phyloP scores from a whole-genome alignment of 2,113 vertebrate genomes.

The Aspiorhynchus laticeps region DNA sequence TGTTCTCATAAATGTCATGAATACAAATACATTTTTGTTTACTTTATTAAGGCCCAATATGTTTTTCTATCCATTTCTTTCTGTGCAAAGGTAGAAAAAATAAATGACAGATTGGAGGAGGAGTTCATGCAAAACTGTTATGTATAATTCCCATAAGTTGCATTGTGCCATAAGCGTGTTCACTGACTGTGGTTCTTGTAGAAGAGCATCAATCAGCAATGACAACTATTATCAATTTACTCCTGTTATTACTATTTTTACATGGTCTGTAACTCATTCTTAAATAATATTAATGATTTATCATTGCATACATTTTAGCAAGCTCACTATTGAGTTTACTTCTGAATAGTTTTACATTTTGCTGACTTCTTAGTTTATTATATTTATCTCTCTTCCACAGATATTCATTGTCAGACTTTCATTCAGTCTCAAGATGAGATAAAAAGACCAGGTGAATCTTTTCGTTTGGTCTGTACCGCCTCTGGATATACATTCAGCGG shows the following conservation, averaged over 20 bases:
- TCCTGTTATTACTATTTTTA: neutral
- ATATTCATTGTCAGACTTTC: constrained; percentile 17
- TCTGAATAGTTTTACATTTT: neutral
- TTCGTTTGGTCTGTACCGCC: constrained; percentile 1
- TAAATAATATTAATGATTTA: neutral
- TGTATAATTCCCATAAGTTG: neutral
- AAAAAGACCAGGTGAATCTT: constrained; percentile 32
- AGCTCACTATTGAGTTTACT: neutral
- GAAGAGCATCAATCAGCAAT: neutral
- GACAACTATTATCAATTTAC: neutral
- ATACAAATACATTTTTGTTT: too few relatives aligned
- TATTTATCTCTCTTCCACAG: neutral
- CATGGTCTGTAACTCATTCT: neutral
- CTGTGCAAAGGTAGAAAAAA: neutral
- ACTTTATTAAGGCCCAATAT: too few relatives aligned
- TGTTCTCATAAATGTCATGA: too few relatives aligned
- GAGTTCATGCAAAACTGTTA: neutral
- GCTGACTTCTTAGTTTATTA: neutral
- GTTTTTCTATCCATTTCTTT: neutral
- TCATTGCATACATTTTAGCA: neutral
- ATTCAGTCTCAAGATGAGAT: constrained; percentile 8
- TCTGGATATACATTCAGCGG: constrained; percentile 19
- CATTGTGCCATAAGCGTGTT: neutral
- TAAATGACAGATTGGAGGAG: neutral
- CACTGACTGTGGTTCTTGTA: neutral